phyloP scores from a whole-genome alignment of 2,888 invertebrate species.

The Ctenicera cuprea region DNA sequence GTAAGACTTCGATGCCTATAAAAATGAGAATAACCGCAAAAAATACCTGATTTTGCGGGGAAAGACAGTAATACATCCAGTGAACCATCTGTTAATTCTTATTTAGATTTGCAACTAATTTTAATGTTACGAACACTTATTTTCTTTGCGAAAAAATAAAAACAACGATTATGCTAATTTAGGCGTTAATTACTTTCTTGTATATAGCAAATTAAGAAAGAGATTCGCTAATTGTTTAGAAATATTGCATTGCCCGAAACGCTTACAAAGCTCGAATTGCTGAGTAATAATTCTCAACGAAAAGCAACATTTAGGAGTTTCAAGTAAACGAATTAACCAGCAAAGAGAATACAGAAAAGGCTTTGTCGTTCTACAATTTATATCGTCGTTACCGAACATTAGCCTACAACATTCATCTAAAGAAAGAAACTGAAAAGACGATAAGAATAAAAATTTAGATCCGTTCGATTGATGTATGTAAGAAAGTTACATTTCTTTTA shows the following conservation, averaged over 20 bases:
- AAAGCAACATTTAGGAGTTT: not conserved
- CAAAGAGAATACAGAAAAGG: constrained; percentile 1
- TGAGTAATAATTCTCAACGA: constrained; percentile 3
- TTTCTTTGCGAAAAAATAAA: no score
- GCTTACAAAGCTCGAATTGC: not conserved
- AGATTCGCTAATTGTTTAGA: constrained; percentile 13
- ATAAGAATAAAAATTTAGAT: constrained; percentile 20
- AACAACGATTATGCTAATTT: no score
- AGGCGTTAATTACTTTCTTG: no score
- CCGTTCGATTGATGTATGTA: not conserved
- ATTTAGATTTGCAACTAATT: no score
- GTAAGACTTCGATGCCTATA: no score
- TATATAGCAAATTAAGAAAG: constrained; percentile 1
- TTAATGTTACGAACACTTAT: no score
- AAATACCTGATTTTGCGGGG: no score
- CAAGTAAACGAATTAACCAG: constrained; percentile 7
- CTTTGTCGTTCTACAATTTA: not conserved
- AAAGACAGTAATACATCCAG: no score
- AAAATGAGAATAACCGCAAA: no score
- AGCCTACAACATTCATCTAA: not conserved
- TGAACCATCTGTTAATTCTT: no score
- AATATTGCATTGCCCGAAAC: not conserved
- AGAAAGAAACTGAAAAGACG: no score
- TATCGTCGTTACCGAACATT: not conserved
- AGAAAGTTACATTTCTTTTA: constrained; percentile 9